Evolutionary conservation across 2,113 vertebrate species (phyloP), one percentile per base, ranked within the genome.

Genomic region (Ailuropoda melanoleuca): DNA sequence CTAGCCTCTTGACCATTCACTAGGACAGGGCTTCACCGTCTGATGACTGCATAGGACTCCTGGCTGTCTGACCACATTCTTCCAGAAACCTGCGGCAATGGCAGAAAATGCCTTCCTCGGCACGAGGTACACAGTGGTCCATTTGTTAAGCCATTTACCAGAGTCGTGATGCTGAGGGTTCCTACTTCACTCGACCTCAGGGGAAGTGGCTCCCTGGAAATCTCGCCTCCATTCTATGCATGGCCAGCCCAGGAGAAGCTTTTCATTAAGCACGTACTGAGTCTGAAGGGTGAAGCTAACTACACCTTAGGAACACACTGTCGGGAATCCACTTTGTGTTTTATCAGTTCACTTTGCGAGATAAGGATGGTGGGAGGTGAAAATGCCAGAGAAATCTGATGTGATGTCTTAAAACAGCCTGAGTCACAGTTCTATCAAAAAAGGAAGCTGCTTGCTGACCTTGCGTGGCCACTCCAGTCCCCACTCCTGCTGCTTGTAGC

Each of bases 11-110:
- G 90, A 84, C 55, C 55, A 4, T 50, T 86, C 66, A 53, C 29
- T 31, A 94, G 72, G 53, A 74, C 78, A 93, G 92, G 34, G 53
- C 74, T 81, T 37, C 60, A 48, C 90, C 56, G 3, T 58, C 72
- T 86, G 86, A 88, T 46, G 17, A 56, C 6, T 3, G 7, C 3
- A 17, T 18, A 23, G 37, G 48, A 62, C 74, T 85, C 68, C 46
- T 86, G 66, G 90, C 78, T 93, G 56, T 58, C 58, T 68, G 62
- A 56, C 0, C 15, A 46, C 15, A 13, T 74, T 60, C 96, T 96
- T 86, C 92, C 88, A 90, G 74, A 96, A 93, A 62, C 62, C 56
- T 39, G 83, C 11, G 50, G 74, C 70, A 85, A 56, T 34, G 86
- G 83, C 46, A 62, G 43, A 84, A 95, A 88, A 72, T 31, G 72